Base-by-base conservation (phyloP, 2,888 invertebrate genomes). In the Mallateleia sp. region DNA sequence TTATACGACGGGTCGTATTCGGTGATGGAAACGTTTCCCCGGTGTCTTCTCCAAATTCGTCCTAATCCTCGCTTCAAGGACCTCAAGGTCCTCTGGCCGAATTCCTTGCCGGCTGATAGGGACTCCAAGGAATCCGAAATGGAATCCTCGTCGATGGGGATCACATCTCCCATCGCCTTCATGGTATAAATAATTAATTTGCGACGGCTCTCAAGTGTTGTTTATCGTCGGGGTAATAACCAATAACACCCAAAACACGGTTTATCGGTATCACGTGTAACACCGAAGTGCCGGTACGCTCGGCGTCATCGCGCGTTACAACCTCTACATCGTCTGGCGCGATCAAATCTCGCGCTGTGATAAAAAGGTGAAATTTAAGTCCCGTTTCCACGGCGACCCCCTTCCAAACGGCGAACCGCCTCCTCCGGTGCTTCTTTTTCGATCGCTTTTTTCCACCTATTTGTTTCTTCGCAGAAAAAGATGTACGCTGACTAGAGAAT, bases 11-110 rank as follows among this genome's bases (percentile, higher is more conserved):
- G n/a, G n/a, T n/a, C n/a, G n/a, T n/a, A n/a, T n/a, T n/a, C n/a
- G n/a, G n/a, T n/a, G n/a, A n/a, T n/a, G n/a, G 45, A 98, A 90
- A 98, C 98, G 93, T 98, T 98, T 94, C 97, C 97, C 58, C 96
- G 95, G 81, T 97, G 97, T 91, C 97, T 96, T 93, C 97, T 96
- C 95, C 98, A 97, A 85, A 98, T 95, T 91, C 97, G 96, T 42
- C 97, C 97, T 80, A 97, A 94, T 11, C 97, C 97, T 64, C 97
- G 96, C 28, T 97, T 97, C 89, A 98, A 94, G 18, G 97, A 96
- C 85, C 97, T 97, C 89, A 98, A 96, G 0, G 97, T 97, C 89
- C 97, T 96, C 88, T 96, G 96, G 25, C 97, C 97, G 89, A 97
- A 96, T 93, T 97, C 97, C 38, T 89, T 89, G 52, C 89, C 80